A percentile compares a stretch with the other conserved stretches of the same genome.
phyloP scores from a whole-genome alignment of 1,140 invertebrate genomes.

The Glossosoma conforme region DNA sequence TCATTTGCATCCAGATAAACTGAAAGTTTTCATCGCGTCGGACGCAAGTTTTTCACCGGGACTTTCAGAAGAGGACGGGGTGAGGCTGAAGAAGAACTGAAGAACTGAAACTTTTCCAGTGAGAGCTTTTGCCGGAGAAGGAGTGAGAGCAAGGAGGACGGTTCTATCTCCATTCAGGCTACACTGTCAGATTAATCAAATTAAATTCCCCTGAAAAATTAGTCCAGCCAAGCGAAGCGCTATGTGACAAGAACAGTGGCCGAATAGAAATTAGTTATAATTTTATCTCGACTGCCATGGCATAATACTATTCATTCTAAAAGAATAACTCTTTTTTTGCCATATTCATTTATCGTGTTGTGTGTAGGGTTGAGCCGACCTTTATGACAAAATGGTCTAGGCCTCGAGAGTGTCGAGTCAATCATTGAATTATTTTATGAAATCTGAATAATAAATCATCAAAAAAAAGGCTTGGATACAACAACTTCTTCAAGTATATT shows the following conservation, averaged over 20 bases:
- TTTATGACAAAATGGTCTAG: too few species aligned
- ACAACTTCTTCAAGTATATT: too few species aligned
- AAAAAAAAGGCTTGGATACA: too few species aligned
- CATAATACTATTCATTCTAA: too few species aligned
- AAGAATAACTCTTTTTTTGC: too few species aligned
- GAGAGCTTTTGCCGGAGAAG: neutral
- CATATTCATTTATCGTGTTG: too few species aligned
- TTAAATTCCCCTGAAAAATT: slow-evolving; percentile 24
- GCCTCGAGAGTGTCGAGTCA: too few species aligned
- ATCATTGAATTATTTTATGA: too few species aligned
- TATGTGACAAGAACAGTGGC: neutral
- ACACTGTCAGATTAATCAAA: slow-evolving; percentile 18
- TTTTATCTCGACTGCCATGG: too few species aligned
- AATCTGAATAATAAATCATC: too few species aligned
- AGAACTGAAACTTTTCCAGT: slow-evolving; percentile 14
- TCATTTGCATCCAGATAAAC: slow-evolving; percentile 20
- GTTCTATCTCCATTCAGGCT: slow-evolving; percentile 6
- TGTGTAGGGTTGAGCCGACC: too few species aligned
- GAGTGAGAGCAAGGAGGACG: neutral
- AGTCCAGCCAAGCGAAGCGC: slow-evolving; percentile 14
- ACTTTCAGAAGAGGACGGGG: neutral
- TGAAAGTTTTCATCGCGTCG: slow-evolving; percentile 17
- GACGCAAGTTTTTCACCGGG: slow-evolving; percentile 5
- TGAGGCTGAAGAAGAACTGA: slow-evolving; percentile 1
- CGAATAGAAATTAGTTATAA: too few species aligned